phyloP scores from a whole-genome alignment of 2,888 invertebrate species.

The Morpho achilles region DNA sequence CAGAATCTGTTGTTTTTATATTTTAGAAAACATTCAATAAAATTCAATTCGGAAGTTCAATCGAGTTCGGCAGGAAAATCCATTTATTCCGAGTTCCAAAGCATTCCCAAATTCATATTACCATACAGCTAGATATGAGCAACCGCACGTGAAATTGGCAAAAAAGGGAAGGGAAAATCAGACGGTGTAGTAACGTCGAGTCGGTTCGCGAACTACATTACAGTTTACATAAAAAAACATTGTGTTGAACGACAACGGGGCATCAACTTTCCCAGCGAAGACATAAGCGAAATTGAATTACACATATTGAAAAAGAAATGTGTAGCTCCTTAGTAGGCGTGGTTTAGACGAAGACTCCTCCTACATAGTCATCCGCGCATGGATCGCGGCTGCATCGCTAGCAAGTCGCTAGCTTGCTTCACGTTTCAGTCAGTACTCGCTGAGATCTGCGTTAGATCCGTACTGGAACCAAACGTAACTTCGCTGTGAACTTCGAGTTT shows the following conservation, averaged over 20 bases:
- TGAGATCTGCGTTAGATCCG: constrained; percentile 46
- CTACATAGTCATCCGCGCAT: constrained; percentile 70
- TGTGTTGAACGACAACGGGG: constrained; percentile 78
- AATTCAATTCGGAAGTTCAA: constrained; percentile 18
- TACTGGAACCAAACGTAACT: constrained; percentile 50
- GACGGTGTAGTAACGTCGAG: constrained; percentile 61
- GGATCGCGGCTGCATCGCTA: constrained; percentile 55
- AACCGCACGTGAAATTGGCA: constrained; percentile 71
- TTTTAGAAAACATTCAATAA: background rate
- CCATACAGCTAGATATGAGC: constrained; percentile 51
- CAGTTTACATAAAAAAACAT: constrained; percentile 79
- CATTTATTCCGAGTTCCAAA: constrained; percentile 22
- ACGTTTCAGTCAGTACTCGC: constrained; percentile 53
- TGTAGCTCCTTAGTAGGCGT: constrained; percentile 78
- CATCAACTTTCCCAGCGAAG: constrained; percentile 79
- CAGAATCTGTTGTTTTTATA: constrained; percentile 4
- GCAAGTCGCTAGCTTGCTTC: constrained; percentile 47
- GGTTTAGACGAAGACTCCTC: constrained; percentile 70
- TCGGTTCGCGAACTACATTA: constrained; percentile 76
- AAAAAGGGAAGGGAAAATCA: constrained; percentile 59
- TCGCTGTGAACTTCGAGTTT: constrained; percentile 44
- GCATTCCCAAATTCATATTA: constrained; percentile 29
- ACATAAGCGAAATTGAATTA: constrained; percentile 80
- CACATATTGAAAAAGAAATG: constrained; percentile 80
- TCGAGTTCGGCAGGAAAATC: constrained; percentile 13